Evolutionary conservation across 2,888 invertebrate genomes (phyloP), one percentile per base, ranked within the genome.

Genomic region (Drosophila mimica): DNA sequence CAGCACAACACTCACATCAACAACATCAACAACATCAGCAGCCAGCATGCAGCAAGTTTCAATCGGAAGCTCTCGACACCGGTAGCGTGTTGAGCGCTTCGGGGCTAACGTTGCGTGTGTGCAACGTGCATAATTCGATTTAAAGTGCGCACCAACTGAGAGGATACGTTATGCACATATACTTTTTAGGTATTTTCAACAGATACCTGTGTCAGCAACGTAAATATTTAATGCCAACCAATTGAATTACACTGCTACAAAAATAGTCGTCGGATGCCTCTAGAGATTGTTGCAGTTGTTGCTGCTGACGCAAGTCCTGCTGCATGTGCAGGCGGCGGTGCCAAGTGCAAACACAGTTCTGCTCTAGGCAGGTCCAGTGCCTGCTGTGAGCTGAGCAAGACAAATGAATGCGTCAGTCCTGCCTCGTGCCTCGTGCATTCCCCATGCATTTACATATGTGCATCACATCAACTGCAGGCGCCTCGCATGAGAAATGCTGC

Each of bases 171-270:
- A 56, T 60, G 76, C 36, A 46, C 57, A 52, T 51, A 48, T 49
- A 53, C 15, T 52, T 28, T 54, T 46, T 53, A 63, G 3, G 28
- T 69, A 48, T 7, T 54, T 54, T 28, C 6, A 38, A 40, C 62
- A 68, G 57, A 53, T 62, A 68, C 70, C 67, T 68, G 69, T 54
- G 69, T 71, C 74, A 73, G 75, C 78, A 72, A 74, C 83, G 87
- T 91, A 82, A 90, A 91, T 91, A 91, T 91, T 91, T 91, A 80
- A 91, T 91, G 74, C 72, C 74, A 73, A 71, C 74, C 91, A 89
- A 91, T 91, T 91, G 88, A 90, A 90, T 91, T 89, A 88, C 75
- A 60, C 64, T 38, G 56, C 43, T 49, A 40, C 73, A 53, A 56
- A 31, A 74, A 74, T 40, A 58, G 15, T 33, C 20, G 49, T n/a